These are phyloP conservation scores for Agapornis roseicollis DNA, from an alignment of 2,113 vertebrate species.

Conservation along the genomic window DNA sequence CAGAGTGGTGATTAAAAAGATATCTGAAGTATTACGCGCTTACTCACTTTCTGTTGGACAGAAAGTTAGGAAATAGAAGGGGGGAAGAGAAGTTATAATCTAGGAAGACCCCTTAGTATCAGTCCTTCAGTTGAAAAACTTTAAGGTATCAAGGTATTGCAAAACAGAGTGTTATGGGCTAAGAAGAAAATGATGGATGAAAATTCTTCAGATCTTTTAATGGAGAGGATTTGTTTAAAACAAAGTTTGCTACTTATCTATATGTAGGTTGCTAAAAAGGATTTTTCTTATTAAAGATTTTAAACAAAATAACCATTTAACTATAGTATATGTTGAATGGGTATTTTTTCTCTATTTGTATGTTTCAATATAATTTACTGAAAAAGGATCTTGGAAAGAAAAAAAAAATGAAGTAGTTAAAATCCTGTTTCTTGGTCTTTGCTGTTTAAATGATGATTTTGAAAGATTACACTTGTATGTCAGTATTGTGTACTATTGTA, in stretches of 20 bases:
- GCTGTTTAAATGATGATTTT: slow-evolving; percentile 79
- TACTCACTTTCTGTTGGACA: slow-evolving; percentile 73
- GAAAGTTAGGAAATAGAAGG: slow-evolving; percentile 60
- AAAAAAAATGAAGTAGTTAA: slow-evolving; percentile 75
- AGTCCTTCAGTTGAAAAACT: slow-evolving; percentile 68
- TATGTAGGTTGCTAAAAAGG: slow-evolving; percentile 82
- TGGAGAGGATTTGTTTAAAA: slow-evolving; percentile 77
- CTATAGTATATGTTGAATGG: slow-evolving; percentile 80
- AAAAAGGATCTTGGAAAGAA: slow-evolving; percentile 72
- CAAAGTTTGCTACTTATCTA: slow-evolving; percentile 82
- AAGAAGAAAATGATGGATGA: slow-evolving; percentile 66
- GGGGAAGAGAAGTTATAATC: slow-evolving; percentile 46
- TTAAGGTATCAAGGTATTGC: slow-evolving; percentile 47
- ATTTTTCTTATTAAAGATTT: slow-evolving; percentile 83
- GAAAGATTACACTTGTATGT: slow-evolving; percentile 79
- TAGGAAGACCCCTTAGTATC: slow-evolving; percentile 53
- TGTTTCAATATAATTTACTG: slow-evolving; percentile 77
- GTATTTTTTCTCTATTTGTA: slow-evolving; percentile 83
- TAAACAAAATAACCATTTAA: slow-evolving; percentile 84
- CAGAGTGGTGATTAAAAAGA: slow-evolving; percentile 61
- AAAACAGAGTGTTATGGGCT: slow-evolving; percentile 40
- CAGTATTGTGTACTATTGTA: slow-evolving; percentile 81
- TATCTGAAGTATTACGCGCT: slow-evolving; percentile 61
- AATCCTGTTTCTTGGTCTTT: slow-evolving; percentile 80
- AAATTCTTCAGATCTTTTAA: slow-evolving; percentile 76